These are phyloP conservation scores for Microtus oregoni DNA, from an alignment of 2,113 vertebrate species.

Conservation along the genomic window DNA sequence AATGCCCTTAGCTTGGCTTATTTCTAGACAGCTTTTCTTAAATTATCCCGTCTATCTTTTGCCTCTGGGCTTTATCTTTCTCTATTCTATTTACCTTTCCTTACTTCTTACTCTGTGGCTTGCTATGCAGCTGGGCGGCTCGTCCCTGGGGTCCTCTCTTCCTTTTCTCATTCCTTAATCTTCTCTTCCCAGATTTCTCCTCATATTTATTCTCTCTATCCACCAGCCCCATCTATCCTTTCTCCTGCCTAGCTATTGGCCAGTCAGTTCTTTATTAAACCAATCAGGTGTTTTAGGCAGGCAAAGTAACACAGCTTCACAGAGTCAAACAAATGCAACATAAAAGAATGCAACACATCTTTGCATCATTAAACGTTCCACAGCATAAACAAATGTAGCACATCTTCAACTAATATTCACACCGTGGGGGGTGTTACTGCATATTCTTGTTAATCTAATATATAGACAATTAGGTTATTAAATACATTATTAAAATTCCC, in stretches of 20 bases:
- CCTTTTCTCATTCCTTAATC: not conserved
- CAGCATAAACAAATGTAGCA: not conserved
- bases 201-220: not conserved
- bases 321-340: not conserved
- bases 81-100: not conserved
- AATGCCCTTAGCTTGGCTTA: not conserved
- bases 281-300: not conserved
- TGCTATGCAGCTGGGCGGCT: not conserved
- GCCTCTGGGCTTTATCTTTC: not conserved
- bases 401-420: not conserved
- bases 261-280: not conserved
- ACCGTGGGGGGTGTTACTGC: not conserved
- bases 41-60: not conserved
- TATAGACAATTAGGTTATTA: slow-evolving; percentile 49
- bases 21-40: not conserved
- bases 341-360: not conserved
- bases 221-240: not conserved
- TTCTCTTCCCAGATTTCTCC: not conserved
- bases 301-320: not conserved
- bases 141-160: not conserved
- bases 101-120: not conserved
- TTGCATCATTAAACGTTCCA: not conserved
- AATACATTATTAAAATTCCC: slow-evolving; percentile 47
- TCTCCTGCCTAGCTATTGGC: not conserved
- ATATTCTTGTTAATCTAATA: not conserved